Base-by-base conservation (phyloP, 2,797 vertebrate genomes). In the Scyliorhinus canicula region DNA sequence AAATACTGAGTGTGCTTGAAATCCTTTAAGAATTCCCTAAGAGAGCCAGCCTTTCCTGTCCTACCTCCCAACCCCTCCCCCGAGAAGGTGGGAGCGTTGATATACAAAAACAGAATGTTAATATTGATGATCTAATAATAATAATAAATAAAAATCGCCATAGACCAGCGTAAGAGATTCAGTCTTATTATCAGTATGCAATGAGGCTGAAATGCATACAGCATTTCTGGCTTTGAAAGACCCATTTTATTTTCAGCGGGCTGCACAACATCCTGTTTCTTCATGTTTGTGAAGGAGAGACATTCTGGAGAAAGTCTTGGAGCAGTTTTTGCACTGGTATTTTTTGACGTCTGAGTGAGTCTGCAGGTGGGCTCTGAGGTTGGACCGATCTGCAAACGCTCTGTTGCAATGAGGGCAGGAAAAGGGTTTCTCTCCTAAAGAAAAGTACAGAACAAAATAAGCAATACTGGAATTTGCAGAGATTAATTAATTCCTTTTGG, bases 341-440 rank as follows among this genome's bases (percentile, higher is more conserved):
- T 99, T 99, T 97, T 99, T 99, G 95, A 99, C 98, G 60, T 99
- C 98, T 0, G 99, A 99, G 97, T 99, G 99, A 86, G 99, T 99
- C 98, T 99, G 99, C 96, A 99, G 98, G 97, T 99, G 99, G 67
- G 99, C 99, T 0, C 99, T 97, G 95, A 99, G 98, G 97, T 99
- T 99, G 88, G 99, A 99, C 96, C 99, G 99, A 96, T 99, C 99
- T 0, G 99, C 99, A 12, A 99, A 99, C 67, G 99, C 99, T 0
- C 99, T 97, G 97, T 97, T 99, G 97, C 99, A 99, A 96, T 99
- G 99, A 7, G 98, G 97, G 96, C 98, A 98, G 96, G 97, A 98
- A 96, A 98, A 98, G 28, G 98, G 98, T 96, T 98, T 98, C 96
- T 98, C 98, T 35, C 98, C 98, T 98, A 79, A 0, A 40, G 67